Base-by-base conservation (phyloP, 2,888 invertebrate species). In the Anthrax anthrax region DNA sequence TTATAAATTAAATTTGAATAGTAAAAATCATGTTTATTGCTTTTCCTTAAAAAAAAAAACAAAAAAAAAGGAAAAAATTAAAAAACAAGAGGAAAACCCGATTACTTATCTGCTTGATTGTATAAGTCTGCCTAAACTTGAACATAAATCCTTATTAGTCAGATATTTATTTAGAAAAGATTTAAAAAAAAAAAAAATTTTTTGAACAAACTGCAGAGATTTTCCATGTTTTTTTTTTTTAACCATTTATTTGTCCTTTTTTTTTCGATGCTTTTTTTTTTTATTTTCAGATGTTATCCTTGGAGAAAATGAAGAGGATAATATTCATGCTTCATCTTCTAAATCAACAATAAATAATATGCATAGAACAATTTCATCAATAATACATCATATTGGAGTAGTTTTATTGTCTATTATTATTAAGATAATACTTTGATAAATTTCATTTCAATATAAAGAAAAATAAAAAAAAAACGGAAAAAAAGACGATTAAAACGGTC, bases 221-320 rank as follows among this genome's bases (percentile, higher is more conserved):
- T 27, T 2, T 27, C 9, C 23, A 8, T 27, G 23, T 27, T 17
- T 19, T 18, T 27, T 23, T n/a, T n/a, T n/a, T n/a, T n/a, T n/a
- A n/a, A n/a, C n/a, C n/a, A n/a, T n/a, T n/a, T n/a, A n/a, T n/a
- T n/a, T n/a, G n/a, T n/a, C n/a, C n/a, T n/a, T n/a, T n/a, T n/a
- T n/a, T n/a, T n/a, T n/a, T n/a, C n/a, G n/a, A 16, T 23, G 14
- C 9, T 44, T 23, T 51, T 41, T 46, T 43, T 44, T 43, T 47
- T 44, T 39, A 32, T 44, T 55, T 52, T 39, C 49, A 60, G 60
- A 60, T 50, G 46, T 58, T 40, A 56, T 58, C 44, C 54, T 57
- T 40, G 56, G 55, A 42, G 53, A 53, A 40, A 58, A 57, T 38
- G 56, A 56, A 43, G 57, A 58, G 39, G 52, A 53, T 17, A 51